Base-by-base conservation (phyloP, 2,797 vertebrate species). In the Rachycentron canadum region DNA sequence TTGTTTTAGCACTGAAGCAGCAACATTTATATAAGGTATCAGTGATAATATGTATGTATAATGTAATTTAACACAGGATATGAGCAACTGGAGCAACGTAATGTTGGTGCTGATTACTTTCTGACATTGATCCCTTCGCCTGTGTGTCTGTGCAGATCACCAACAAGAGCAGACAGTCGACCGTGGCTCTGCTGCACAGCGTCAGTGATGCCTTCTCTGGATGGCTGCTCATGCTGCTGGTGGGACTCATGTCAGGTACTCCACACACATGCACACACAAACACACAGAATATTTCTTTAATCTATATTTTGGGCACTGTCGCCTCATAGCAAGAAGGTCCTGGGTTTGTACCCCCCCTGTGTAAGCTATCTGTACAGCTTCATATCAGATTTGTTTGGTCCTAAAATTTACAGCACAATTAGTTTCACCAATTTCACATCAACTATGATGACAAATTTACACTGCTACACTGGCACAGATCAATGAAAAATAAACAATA, bases 211-310 rank as follows among this genome's bases (percentile, higher is more conserved):
- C 98, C 25, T 99, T 99, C 82, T 99, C 98, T 0, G 98, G 98
- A 14, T 99, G 98, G 98, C 79, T 99, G 60, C 82, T 99, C 81
- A 99, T 99, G 98, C 95, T 99, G 7, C 95, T 98, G 61, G 97
- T 99, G 57, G 98, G 98, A 8, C 93, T 99, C 79, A 91, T 96
- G 88, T 95, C 98, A 96, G 98, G 98, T 99, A 91, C 1, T 0
- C 4, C 16, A 1, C 10, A 55, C 53, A 38, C 38, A 21, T 23
- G 7, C 47, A 52, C 30, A 40, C 32, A 34, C 5, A 38, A 47
- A 13, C 40, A 14, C 40, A 28, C 30, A 58, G 7, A 10, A 0
- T 1, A 4, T 38, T 36, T 49, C 25, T 28, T 50, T 6, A 19
- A 58, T 4, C 13, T 41, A 2, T n/a, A n/a, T n/a, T n/a, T n/a